These are phyloP conservation scores for Tachysurus fulvidraco DNA, from an alignment of 2,113 vertebrate genomes.

Conservation along the genomic window DNA sequence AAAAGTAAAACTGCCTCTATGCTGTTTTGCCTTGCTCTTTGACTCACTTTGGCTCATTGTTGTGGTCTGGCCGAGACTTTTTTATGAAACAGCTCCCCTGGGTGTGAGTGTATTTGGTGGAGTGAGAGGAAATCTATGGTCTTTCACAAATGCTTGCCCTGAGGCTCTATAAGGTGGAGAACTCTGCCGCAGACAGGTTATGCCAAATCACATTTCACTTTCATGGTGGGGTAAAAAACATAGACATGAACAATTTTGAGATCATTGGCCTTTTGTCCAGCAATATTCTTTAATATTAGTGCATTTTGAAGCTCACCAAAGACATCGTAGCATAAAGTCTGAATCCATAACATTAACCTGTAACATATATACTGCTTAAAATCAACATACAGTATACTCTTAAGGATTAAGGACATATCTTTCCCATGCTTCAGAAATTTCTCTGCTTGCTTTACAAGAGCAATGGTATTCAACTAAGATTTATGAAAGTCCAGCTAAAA, in stretches of 20 bases:
- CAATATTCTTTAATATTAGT: not conserved
- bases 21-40: constrained; percentile 1
- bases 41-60: not conserved
- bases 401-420: no score
- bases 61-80: constrained; percentile 3
- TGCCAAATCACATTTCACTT: constrained; percentile 26
- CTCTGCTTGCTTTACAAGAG: not conserved
- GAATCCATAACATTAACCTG: not conserved
- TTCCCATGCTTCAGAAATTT: not conserved
- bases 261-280: not conserved
- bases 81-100: constrained; percentile 40
- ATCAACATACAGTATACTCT: no score
- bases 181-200: constrained; percentile 22
- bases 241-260: not conserved
- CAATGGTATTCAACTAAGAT: not conserved
- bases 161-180: constrained; percentile 18
- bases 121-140: constrained; percentile 28
- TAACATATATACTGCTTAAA: no score
- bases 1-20: constrained; percentile 21
- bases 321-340: not conserved
- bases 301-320: not conserved
- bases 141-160: constrained; percentile 24
- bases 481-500: not conserved
- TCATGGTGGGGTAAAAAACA: constrained; percentile 6
- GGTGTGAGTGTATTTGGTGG: constrained; percentile 25